phyloP scores from a whole-genome alignment of 1,140 invertebrate species.

The Brachionus plicatilis region DNA sequence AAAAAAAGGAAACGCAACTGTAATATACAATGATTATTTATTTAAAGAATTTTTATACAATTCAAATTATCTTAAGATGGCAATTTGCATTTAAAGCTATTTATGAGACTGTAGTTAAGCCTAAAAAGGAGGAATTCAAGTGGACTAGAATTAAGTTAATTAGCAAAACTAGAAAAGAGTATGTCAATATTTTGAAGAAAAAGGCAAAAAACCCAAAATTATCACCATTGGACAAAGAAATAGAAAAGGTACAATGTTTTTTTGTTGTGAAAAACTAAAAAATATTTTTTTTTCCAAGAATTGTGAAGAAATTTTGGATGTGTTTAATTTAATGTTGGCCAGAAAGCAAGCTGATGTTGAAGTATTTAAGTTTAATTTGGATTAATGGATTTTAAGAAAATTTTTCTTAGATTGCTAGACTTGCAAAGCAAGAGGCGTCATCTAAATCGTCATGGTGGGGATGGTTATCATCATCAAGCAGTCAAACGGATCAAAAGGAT shows the following conservation, averaged over 20 bases:
- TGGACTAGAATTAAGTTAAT: conserved; percentile 22
- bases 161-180: conserved; percentile 3
- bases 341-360: conserved; percentile 29
- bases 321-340: conserved; percentile 30
- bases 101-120: neutral
- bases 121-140: conserved; percentile 20
- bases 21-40: neutral
- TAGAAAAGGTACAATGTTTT: neutral
- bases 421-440: neutral
- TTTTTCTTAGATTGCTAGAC: neutral
- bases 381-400: neutral
- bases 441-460: conserved; percentile 35
- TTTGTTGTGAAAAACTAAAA: neutral
- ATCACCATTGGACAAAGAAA: neutral
- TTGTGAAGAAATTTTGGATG: conserved; percentile 30
- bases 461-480: neutral
- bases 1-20: neutral
- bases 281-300: neutral
- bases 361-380: neutral
- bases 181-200: conserved; percentile 20
- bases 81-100: conserved; percentile 31
- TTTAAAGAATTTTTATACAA: neutral
- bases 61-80: conserved; percentile 24
- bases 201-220: conserved; percentile 5
- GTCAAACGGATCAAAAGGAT: neutral